Percentiles rank a stretch among this genome's conserved stretches.
Evolutionary conservation across 1,140 invertebrate species (phyloP).

Genomic region (Heliconius himera): DNA sequence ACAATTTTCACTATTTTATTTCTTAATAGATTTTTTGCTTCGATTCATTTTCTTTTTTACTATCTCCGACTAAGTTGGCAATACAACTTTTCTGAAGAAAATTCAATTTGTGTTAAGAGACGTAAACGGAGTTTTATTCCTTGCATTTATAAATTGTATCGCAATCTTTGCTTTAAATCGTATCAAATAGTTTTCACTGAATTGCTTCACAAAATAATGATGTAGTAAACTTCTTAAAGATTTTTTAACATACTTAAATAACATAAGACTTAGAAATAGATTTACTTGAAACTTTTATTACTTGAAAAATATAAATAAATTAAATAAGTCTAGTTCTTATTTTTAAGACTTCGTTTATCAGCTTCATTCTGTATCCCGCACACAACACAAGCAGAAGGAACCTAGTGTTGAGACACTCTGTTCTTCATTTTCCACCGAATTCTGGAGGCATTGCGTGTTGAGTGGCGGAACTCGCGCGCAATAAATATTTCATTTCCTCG

Average conservation of each 20-base stretch:
- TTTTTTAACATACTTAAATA: too few species aligned
- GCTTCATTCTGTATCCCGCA: too few species aligned
- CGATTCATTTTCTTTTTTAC: neutral
- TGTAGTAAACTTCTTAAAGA: neutral
- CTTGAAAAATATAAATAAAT: neutral
- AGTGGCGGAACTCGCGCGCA: too few species aligned
- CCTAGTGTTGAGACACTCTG: too few species aligned
- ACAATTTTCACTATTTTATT: too few species aligned
- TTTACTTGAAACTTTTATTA: neutral
- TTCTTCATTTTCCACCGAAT: too few species aligned
- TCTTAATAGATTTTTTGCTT: neutral
- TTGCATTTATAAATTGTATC: constrained; percentile 13
- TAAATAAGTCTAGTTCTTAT: neutral
- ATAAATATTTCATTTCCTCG: neutral
- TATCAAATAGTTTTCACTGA: constrained; percentile 6
- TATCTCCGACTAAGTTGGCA: constrained; percentile 8
- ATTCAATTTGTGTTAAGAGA: constrained; percentile 7
- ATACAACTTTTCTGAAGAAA: constrained; percentile 3
- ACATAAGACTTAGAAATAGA: neutral
- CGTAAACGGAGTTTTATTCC: constrained; percentile 12
- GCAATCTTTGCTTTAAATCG: constrained; percentile 13
- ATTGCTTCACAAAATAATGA: neutral
- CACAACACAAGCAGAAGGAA: too few species aligned
- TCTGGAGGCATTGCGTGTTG: too few species aligned
- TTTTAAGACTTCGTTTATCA: too few species aligned